Percentiles rank a stretch among this genome's conserved stretches.
Conservation (phyloP, 2,888 invertebrate genomes). For the Pyrrhia umbra region DNA sequence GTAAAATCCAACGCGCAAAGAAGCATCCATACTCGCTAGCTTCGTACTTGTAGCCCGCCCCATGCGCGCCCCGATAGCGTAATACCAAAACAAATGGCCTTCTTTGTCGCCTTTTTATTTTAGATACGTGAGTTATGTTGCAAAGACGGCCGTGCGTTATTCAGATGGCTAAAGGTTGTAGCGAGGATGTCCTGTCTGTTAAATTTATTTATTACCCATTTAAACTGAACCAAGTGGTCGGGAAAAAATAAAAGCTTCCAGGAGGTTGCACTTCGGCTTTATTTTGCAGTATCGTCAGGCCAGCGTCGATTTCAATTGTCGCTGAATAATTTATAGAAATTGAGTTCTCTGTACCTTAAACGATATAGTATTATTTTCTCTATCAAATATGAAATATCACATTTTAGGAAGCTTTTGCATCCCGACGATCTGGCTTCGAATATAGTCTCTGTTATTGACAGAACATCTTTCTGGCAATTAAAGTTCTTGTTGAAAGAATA, state of each 20-base stretch:
- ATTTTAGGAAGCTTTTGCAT: too few species aligned
- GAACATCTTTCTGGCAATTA: conserved; percentile 10
- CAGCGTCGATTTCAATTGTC: conserved; percentile 72
- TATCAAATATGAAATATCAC: too few species aligned
- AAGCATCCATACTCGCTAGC: conserved; percentile 64
- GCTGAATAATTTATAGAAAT: conserved; percentile 76
- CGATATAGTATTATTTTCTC: too few species aligned
- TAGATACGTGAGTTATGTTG: conserved; percentile 81
- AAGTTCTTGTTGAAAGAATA: conserved; percentile 8
- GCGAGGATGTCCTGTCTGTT: conserved; percentile 60
- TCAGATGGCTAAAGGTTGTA: conserved; percentile 69
- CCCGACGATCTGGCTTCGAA: too few species aligned
- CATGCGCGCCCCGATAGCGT: conserved; percentile 80
- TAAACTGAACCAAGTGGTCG: conserved; percentile 69
- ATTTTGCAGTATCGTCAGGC: conserved; percentile 70
- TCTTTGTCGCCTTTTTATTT: conserved; percentile 82
- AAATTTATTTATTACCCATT: conserved; percentile 66
- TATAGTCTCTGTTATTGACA: background rate
- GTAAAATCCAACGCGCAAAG: conserved; percentile 74
- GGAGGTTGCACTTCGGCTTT: conserved; percentile 67
- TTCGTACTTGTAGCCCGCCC: conserved; percentile 55
- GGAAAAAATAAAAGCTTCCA: conserved; percentile 58
- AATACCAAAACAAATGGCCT: conserved; percentile 87
- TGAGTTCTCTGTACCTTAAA: conserved; percentile 68
- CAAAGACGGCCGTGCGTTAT: conserved; percentile 75